Evolutionary conservation across 2,113 vertebrate genomes (phyloP).

Genomic region (Mustela nigripes): DNA sequence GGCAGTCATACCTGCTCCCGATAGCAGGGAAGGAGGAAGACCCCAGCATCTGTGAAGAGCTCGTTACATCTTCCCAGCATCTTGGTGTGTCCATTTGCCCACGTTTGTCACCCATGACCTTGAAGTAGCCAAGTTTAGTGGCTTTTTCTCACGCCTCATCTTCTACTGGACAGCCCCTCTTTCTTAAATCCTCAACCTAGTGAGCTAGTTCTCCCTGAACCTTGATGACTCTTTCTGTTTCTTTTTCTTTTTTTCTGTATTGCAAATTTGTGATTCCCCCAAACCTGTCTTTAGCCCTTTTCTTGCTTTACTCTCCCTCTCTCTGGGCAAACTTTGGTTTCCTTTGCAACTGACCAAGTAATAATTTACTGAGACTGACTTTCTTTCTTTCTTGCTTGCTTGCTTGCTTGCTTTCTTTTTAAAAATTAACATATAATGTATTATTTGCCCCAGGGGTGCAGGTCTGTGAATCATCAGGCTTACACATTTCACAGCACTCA

Average conservation of each 20-base stretch:
- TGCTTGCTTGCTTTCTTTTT: background rate
- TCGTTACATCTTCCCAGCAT: background rate
- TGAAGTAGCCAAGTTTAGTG: background rate
- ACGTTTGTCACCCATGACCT: background rate
- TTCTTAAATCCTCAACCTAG: background rate
- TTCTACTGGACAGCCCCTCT: background rate
- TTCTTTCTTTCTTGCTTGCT: background rate
- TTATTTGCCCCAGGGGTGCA: too few species aligned
- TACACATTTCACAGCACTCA: too few species aligned
- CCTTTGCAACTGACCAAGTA: background rate
- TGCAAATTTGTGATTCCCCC: slow-evolving; percentile 7
- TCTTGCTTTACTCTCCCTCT: background rate
- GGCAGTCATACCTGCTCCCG: background rate
- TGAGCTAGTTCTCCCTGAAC: background rate
- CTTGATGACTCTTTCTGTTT: background rate
- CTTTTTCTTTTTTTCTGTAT: background rate
- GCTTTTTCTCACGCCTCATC: background rate
- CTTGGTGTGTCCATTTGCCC: background rate
- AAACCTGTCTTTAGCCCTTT: slow-evolving; percentile 16
- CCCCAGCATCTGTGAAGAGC: background rate
- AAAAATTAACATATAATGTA: too few species aligned
- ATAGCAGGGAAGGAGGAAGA: background rate
- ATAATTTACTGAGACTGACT: background rate
- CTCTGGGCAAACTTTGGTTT: background rate
- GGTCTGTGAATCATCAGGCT: too few species aligned